Evolutionary conservation across 2,113 vertebrate genomes (phyloP).

Genomic region (Theristicus caerulescens): DNA sequence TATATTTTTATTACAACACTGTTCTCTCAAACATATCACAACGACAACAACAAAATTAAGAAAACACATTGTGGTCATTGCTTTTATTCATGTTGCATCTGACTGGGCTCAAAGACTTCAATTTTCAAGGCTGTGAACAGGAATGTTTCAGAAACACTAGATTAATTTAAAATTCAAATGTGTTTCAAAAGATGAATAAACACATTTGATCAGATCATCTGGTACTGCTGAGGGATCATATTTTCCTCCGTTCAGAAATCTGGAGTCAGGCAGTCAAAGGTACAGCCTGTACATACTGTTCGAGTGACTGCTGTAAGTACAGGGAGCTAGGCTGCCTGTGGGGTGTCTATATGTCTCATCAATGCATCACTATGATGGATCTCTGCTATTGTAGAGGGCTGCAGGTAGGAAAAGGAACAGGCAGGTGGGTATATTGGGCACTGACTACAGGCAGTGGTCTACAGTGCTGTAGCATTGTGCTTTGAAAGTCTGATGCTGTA

Average conservation of each 20-base stretch:
- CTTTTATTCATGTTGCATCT: background rate
- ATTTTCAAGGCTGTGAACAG: background rate
- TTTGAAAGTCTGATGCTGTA: background rate
- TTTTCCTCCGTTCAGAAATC: background rate
- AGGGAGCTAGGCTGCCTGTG: background rate
- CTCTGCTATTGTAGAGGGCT: background rate
- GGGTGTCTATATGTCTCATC: rapidly evolving
- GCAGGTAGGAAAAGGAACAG: background rate
- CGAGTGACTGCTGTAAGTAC: background rate
- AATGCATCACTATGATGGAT: background rate
- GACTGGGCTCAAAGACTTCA: background rate
- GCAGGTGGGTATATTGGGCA: no score
- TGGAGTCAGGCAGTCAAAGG: background rate
- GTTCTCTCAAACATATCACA: background rate
- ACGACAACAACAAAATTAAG: background rate
- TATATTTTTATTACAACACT: background rate
- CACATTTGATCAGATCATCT: background rate
- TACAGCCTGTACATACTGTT: rapidly evolving
- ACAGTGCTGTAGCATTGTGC: background rate
- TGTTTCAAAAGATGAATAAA: background rate
- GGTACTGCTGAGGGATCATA: background rate
- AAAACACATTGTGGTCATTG: background rate
- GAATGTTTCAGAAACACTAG: background rate
- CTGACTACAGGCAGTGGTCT: background rate
- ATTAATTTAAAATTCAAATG: background rate